Base-by-base conservation (phyloP, 2,888 invertebrate species). In the Tachina grossa region DNA sequence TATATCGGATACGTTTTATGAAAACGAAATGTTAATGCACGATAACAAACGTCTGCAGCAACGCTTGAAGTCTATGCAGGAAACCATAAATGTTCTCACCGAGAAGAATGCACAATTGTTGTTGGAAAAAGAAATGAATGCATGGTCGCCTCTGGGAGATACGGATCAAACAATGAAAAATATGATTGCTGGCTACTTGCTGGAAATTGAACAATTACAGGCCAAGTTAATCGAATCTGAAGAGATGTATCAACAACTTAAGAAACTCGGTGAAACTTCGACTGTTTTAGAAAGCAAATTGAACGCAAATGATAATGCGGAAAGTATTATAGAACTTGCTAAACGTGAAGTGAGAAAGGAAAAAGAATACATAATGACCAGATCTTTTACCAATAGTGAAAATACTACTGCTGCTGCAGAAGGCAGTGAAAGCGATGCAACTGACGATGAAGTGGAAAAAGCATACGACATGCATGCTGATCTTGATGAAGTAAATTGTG, bases 1-100 rank as follows among this genome's bases (percentile, higher is more conserved):
- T 49, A 95, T 98, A 88, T 98, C 98, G 89, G 99, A 99, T 91
- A 97, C 98, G 93, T 98, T 96, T 91, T 97, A 98, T 91, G 99
- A 99, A 93, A 99, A 98, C 93, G 96, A 96, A 39, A 96, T 99
- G 95, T 94, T 99, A 1, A 96, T 96, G 88, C 95, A 96, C 71
- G 99, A 99, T 92, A 96, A 97, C 86, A 97, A 97, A 90, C 96
- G 97, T 87, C 93, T 99, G 49, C 94, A 98, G 61, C 96, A 97
- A 13, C 94, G 99, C 72, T 95, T 99, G 1, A 99, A 99, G 93
- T 98, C 98, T 3, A 95, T 99, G 94, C 98, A 98, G 91, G 98
- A 98, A 89, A 98, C 98, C 0, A 96, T 98, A 31, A 98, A 98
- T 88, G 95, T 96, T 76, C 93, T 99, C 63, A 97, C 97, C 0